Base-by-base conservation (phyloP, 1,140 invertebrate genomes). In the Phenacoccus solenopsis region DNA sequence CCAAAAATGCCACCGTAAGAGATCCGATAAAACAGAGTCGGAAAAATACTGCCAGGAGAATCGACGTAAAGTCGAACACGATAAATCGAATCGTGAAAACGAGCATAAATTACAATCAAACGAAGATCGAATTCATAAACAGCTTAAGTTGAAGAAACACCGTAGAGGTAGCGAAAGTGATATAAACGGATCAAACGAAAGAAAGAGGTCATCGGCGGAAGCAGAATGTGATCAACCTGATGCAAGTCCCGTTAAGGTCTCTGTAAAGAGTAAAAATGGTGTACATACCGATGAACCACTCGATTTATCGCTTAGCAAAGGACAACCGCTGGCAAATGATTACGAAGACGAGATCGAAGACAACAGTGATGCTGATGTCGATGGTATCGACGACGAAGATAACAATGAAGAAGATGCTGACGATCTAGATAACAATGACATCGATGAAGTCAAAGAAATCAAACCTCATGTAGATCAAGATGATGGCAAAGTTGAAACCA, bases 221-320 rank as follows among this genome's bases (percentile, higher is more conserved):
- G 64, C n/a, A n/a, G 28, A 1, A 22, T 9, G 12, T 0, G 57
- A 70, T 27, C 28, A 27, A 28, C 35, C 38, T 5, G 3, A 9
- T n/a, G 38, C 2, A n/a, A 9, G 38, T 49, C 16, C 38, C 5
- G 4, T n/a, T n/a, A 49, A 49, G 38, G 16, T 49, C 13, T n/a
- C 38, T 3, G 20, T 10, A 64, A 27, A 9, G 59, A 64, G 59
- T 4, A 24, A 4, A 1, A 81, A 79, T 77, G 80, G 81, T 16
- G 67, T n/a, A n/a, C n/a, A n/a, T n/a, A n/a, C 21, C 12, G 71
- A 72, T 10, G 32, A 71, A 24, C 72, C 73, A 3, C 73, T 74
- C 12, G 73, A 75, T 9, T 75, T 77, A 12, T 71, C 74, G 9
- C 75, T 76, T 12, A 75, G 74, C 5, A 68, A 68, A 27, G 1